Evolutionary conservation across 1,140 invertebrate species (phyloP).

Genomic region (Acromyrmex echinatior): DNA sequence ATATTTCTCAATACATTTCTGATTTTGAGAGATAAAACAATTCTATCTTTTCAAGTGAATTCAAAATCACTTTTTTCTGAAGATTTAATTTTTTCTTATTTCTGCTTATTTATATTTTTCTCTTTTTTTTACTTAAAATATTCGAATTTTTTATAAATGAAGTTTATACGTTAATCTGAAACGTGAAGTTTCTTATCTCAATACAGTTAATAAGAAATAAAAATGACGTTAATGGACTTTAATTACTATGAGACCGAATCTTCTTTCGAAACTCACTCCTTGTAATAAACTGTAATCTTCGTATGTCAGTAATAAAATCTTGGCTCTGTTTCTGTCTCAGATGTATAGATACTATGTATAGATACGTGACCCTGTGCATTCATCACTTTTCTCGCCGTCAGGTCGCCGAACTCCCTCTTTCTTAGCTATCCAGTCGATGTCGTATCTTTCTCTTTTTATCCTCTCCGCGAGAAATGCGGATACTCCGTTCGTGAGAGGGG

Average conservation of each 20-base stretch:
- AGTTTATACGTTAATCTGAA: not conserved
- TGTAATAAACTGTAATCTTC: not conserved
- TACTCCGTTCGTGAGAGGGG: constrained; percentile 4
- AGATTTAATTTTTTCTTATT: not conserved
- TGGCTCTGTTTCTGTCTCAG: not conserved
- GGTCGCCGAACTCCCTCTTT: constrained; percentile 22
- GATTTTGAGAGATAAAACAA: not conserved
- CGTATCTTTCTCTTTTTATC: constrained; percentile 39
- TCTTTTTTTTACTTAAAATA: not conserved
- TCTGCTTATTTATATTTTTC: not conserved
- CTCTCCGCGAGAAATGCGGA: not conserved
- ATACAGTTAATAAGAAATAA: not conserved
- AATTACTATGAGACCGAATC: not conserved
- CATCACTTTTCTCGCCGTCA: not conserved
- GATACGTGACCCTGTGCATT: not conserved
- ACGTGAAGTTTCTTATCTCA: not conserved
- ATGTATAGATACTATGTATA: not conserved
- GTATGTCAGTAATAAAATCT: not conserved
- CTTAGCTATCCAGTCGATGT: constrained; percentile 26
- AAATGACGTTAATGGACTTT: not conserved
- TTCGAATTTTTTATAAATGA: constrained; percentile 16
- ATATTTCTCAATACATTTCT: not conserved
- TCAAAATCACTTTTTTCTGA: not conserved
- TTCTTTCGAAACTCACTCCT: not conserved
- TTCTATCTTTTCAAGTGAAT: not conserved